Percentiles rank a stretch among this genome's conserved stretches.
Evolutionary conservation across 1,140 invertebrate species (phyloP).

Genomic region (Stegodyphus mimosarum): DNA sequence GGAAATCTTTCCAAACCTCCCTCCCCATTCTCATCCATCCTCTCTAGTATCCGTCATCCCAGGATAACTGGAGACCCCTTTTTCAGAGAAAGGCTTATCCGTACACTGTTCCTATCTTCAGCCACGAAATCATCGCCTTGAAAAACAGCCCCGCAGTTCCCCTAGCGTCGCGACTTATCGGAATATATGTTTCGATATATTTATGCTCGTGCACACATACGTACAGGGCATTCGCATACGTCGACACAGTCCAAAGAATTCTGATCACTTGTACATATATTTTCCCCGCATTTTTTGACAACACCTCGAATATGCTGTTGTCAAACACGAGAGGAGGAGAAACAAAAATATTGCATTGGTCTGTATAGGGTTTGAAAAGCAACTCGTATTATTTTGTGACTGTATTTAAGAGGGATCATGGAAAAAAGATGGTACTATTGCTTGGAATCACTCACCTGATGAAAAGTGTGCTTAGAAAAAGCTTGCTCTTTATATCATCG

Average conservation of each 20-base stretch:
- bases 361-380: neutral
- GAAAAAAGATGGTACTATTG: neutral
- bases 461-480: neutral
- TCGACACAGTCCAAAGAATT: slow-evolving; percentile 45
- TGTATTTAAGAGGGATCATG: slow-evolving; percentile 33
- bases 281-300: neutral
- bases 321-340: neutral
- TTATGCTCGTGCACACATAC: neutral
- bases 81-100: slow-evolving; percentile 32
- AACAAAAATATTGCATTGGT: neutral
- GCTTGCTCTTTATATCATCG: neutral
- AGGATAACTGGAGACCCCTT: slow-evolving; percentile 8
- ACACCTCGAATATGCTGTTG: slow-evolving; percentile 27
- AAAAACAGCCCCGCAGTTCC: neutral
- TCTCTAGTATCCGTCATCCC: neutral
- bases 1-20: neutral
- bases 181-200: slow-evolving; percentile 2
- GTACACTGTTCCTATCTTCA: slow-evolving; percentile 17
- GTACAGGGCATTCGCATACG: neutral
- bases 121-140: slow-evolving; percentile 14
- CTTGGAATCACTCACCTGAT: neutral
- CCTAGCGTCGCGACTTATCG: neutral
- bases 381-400: slow-evolving; percentile 34
- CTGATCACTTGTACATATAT: slow-evolving; percentile 45
- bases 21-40: neutral